A percentile compares a stretch with the other conserved stretches of the same genome.
phyloP scores from a whole-genome alignment of 2,113 vertebrate genomes.

The Hystrix brachyura region DNA sequence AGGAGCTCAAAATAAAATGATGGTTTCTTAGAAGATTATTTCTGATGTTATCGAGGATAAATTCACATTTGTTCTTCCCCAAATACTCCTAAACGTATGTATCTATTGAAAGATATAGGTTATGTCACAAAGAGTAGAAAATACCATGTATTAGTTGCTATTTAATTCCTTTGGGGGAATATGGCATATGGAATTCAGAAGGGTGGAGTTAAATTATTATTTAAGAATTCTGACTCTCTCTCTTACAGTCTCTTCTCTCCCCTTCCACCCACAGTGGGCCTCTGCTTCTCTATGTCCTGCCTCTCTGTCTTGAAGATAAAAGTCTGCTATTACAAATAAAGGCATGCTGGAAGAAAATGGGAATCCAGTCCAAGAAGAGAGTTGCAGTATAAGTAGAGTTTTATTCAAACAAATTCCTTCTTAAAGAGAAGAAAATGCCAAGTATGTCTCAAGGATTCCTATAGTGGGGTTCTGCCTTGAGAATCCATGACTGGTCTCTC shows the following conservation, averaged over 20 bases:
- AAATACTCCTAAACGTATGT: slow-evolving; percentile 25
- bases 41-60: slow-evolving; percentile 50
- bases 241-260: not conserved
- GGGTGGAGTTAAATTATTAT: slow-evolving; percentile 2
- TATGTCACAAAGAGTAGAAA: slow-evolving; percentile 15
- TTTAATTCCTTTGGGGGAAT: slow-evolving; percentile 31
- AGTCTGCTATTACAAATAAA: not conserved
- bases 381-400: not conserved
- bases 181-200: slow-evolving; percentile 36
- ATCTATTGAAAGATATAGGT: slow-evolving; percentile 35
- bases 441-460: not conserved
- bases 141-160: not conserved
- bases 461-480: not conserved
- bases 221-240: not conserved
- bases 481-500: not conserved
- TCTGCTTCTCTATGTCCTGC: not conserved
- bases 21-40: not conserved
- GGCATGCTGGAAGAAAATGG: not conserved
- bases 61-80: not conserved
- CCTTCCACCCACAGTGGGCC: not conserved
- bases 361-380: not conserved
- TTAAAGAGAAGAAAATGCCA: not conserved
- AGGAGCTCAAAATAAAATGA: not conserved
- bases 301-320: not conserved
- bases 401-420: not conserved